Evolutionary conservation across 2,888 invertebrate species (phyloP), one percentile per base, ranked within the genome.

Genomic region (Abrostola triplasia): DNA sequence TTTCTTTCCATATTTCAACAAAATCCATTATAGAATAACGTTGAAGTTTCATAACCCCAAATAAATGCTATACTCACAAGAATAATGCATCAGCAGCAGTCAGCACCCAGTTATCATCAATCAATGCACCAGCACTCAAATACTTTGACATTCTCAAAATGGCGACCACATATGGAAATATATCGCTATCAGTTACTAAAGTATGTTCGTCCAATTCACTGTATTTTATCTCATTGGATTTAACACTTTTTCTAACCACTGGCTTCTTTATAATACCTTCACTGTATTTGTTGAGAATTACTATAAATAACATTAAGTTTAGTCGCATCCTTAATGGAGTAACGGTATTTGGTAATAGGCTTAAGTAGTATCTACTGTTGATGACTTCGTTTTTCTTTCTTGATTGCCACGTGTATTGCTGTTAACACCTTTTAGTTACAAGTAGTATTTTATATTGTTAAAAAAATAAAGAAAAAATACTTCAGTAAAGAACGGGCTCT

Each of bases 81-180:
- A 73, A 90, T 9, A 93, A 79, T 0, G 87, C 76, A 70, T 91
- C 90, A 2, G 90, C 93, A 0, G 86, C 88, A 0, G 93, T 92
- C n/a, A 93, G 40, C 0, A 94, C 88, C 92, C 93, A 93, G 7
- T 75, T 83, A 0, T 89, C 86, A 67, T 87, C 82, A 12, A 94
- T 86, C 57, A 94, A 70, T 0, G 92, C 90, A 1, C 93, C 93
- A 4, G 91, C 85, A 75, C 90, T 85, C 0, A 93, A 35, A 70
- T 88, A 94, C 1, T 68, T 79, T 0, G 84, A 79, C 64, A 86
- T 90, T 64, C 83, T 87, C 73, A 93, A 73, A 51, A 93, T 83
- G 1, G 92, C 90, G 1, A 76, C 92, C 62, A 90, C 85, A n/a
- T 90, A 93, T 0, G 92, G 91, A 72, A 90, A 92, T 0, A 85